These are phyloP conservation scores for Alviniconcha marisindica DNA, from an alignment of 1,140 invertebrate genomes.

Conservation along the genomic window DNA sequence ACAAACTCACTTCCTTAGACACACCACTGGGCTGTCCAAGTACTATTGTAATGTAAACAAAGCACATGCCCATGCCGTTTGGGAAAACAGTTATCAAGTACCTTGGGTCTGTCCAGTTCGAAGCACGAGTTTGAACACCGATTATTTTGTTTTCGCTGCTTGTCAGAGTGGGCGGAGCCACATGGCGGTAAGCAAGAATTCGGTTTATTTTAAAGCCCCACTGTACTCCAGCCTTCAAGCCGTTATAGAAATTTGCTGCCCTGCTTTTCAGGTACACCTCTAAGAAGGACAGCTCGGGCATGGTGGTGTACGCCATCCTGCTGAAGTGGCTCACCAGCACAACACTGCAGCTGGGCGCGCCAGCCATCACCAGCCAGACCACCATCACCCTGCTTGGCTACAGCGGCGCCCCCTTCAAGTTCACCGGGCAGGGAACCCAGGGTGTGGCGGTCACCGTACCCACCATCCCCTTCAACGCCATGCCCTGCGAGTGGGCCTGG, in stretches of 20 bases:
- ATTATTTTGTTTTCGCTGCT: background rate
- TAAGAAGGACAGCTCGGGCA: slow-evolving; percentile 62
- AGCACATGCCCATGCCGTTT: no score
- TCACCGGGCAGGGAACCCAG: slow-evolving; percentile 18
- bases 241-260: background rate
- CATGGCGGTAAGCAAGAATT: background rate
- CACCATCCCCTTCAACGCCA: slow-evolving; percentile 42
- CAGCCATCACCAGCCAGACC: slow-evolving; percentile 37
- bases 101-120: no score
- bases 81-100: no score
- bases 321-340: slow-evolving; percentile 55
- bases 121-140: no score
- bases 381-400: slow-evolving; percentile 58
- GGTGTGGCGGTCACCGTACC: slow-evolving; percentile 59
- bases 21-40: no score
- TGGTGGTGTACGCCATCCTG: slow-evolving; percentile 82
- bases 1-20: no score
- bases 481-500: slow-evolving; percentile 65
- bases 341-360: slow-evolving; percentile 49
- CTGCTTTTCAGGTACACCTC: slow-evolving; percentile 76
- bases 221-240: background rate
- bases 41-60: no score
- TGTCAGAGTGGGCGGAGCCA: background rate
- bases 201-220: background rate
- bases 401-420: slow-evolving; percentile 37